Percentiles rank a stretch among this genome's conserved stretches.
Conservation (phyloP, 2,113 vertebrate genomes). For the Phaethornis superciliosus region DNA sequence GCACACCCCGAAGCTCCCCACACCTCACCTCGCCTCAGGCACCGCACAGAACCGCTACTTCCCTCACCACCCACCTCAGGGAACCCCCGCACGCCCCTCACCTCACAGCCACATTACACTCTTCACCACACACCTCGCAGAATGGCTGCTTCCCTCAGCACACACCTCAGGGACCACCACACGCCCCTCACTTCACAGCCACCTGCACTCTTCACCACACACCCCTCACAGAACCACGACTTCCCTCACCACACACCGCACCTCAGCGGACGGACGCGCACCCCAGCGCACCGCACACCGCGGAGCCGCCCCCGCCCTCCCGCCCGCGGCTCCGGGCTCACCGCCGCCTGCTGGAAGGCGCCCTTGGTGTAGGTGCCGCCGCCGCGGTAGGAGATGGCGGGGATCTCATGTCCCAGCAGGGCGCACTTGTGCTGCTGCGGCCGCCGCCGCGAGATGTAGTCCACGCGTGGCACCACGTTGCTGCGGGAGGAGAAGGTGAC, state of each 20-base stretch:
- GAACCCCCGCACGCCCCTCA: accelerated
- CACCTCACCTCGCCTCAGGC: background rate
- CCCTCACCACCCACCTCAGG: background rate
- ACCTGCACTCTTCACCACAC: too few species aligned
- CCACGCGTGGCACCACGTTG: constrained; percentile 92
- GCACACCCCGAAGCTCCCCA: accelerated
- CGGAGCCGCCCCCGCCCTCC: too few species aligned
- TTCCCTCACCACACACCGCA: background rate
- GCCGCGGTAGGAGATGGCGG: constrained; percentile 92
- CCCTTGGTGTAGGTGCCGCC: constrained; percentile 97
- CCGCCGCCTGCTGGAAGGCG: constrained; percentile 95
- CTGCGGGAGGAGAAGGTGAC: constrained; percentile 96
- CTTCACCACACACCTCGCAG: background rate
- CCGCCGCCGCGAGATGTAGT: constrained; percentile 89
- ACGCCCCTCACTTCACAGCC: background rate
- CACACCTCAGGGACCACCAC: background rate
- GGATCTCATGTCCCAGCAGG: constrained; percentile 92
- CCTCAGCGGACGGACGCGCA: background rate
- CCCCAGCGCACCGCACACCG: too few species aligned
- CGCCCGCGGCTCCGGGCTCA: constrained; percentile 73
- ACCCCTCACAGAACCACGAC: background rate
- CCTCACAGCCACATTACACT: accelerated
- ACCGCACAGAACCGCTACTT: accelerated
- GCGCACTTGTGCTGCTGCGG: constrained; percentile 95
- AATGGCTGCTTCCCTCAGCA: too few species aligned